Evolutionary conservation across 2,888 invertebrate species (phyloP), one percentile per base, ranked within the genome.

Genomic region (Nineta flava): DNA sequence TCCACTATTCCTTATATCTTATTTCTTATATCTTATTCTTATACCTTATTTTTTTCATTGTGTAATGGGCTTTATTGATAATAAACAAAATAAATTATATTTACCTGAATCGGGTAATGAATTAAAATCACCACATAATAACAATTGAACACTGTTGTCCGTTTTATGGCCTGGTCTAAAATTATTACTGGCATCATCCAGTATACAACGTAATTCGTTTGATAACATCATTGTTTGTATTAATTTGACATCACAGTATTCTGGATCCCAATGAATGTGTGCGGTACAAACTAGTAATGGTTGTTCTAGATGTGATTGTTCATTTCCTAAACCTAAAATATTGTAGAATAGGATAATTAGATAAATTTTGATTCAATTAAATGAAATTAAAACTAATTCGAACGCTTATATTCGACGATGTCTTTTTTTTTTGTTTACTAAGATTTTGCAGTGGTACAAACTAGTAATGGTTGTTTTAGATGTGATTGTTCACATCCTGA

Each of bases 221-320:
- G 93, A 87, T 57, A 99, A 71, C 95, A 99, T 96, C 88, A 97
- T 95, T 34, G 95, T 94, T 71, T 99, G 99, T 56, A 99, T 95
- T 45, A 99, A 77, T 70, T 99, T 99, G 46, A 99, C 99, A 71
- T 99, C 99, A 67, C 96, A 95, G 71, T 86, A 97, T 72, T 99
- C 96, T 0, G 99, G 99, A 74, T 99, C 97, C 99, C 99, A 99
- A 69, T 99, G 97, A 60, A 99, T 93, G 71, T 99, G 99, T 34
- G 97, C 96, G 31, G 96, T 99, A 68, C 96, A 95, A 48, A 99
- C 94, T 53, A 97, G 73, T 53, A 99, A 75, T 16, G 91, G 90
- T 64, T 91, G 90, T 57, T 81, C 80, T 57, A 82, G 74, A 70
- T 80, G 82, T 54, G 77, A 78, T 56, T 81, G 76, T 63, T 92